A percentile compares a stretch with the other conserved stretches of the same genome.
Evolutionary conservation across 2,888 invertebrate genomes (phyloP).

Genomic region (Drosophila pegasa): DNA sequence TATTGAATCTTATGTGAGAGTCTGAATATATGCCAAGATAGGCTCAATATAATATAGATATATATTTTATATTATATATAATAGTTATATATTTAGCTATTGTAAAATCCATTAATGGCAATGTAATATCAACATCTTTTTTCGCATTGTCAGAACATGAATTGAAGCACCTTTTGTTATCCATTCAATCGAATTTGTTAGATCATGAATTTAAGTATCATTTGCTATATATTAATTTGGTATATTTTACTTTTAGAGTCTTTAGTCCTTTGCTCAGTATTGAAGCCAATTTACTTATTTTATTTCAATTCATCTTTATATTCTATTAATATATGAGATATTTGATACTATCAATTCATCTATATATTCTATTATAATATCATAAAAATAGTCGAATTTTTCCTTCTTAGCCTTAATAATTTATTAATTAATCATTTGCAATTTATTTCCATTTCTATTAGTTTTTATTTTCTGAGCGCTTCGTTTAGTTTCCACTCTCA

Average conservation of each 20-base stretch:
- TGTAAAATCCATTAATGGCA: no score
- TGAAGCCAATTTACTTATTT: not conserved
- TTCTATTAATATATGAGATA: not conserved
- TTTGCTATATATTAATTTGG: not conserved
- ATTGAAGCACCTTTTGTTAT: not conserved
- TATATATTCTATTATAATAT: no score
- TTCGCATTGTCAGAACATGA: no score
- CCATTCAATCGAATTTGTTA: not conserved
- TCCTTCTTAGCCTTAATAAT: no score
- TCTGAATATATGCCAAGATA: no score
- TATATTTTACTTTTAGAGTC: not conserved
- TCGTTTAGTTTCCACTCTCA: not conserved
- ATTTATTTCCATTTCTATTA: not conserved
- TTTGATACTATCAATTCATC: no score
- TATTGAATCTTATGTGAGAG: no score
- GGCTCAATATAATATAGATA: no score
- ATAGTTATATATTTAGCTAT: no score
- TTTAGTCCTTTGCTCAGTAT: not conserved
- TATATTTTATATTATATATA: no score
- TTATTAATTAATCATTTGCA: not conserved
- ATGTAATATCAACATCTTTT: no score
- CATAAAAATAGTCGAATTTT: no score
- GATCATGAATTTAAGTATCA: not conserved
- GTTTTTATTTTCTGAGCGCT: constrained; percentile 15
- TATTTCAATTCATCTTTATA: not conserved